These are phyloP conservation scores for Hypotaenidia okinawae DNA, from an alignment of 2,797 vertebrate genomes.

Conservation along the genomic window DNA sequence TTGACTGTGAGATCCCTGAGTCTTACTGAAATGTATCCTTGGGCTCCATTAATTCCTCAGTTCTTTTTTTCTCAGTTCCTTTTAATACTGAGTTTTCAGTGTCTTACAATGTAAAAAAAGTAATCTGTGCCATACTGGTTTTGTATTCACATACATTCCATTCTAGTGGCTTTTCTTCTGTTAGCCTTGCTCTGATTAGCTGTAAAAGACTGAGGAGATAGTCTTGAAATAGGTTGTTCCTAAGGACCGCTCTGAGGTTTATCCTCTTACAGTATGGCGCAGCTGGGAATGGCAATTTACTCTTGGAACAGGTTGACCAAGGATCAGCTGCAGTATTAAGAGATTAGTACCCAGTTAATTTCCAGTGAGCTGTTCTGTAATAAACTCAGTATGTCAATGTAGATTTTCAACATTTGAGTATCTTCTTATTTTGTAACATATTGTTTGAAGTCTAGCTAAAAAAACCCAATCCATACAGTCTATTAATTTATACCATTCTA, in stretches of 20 bases:
- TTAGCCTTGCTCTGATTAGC: background rate
- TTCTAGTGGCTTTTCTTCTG: background rate
- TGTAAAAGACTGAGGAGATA: background rate
- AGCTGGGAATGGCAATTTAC: slow-evolving; percentile 65
- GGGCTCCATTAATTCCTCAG: background rate
- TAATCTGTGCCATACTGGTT: background rate
- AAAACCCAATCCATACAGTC: background rate
- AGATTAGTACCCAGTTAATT: slow-evolving; percentile 60
- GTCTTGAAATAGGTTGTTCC: slow-evolving; percentile 35
- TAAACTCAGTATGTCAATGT: background rate
- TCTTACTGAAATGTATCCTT: background rate
- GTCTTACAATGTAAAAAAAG: background rate
- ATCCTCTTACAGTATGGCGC: slow-evolving; percentile 30
- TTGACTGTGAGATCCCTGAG: background rate
- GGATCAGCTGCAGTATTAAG: slow-evolving; percentile 60
- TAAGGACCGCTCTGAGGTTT: slow-evolving; percentile 4
- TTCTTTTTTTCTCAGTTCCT: background rate
- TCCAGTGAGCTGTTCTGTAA: slow-evolving; percentile 8
- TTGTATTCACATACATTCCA: background rate
- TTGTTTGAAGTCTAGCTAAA: background rate
- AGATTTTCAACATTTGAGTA: background rate
- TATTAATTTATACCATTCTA: background rate
- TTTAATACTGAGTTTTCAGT: background rate
- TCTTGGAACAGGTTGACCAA: slow-evolving; percentile 48
- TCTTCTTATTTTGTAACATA: background rate